phyloP scores from a whole-genome alignment of 2,113 vertebrate species.

The Macaca mulatta region DNA sequence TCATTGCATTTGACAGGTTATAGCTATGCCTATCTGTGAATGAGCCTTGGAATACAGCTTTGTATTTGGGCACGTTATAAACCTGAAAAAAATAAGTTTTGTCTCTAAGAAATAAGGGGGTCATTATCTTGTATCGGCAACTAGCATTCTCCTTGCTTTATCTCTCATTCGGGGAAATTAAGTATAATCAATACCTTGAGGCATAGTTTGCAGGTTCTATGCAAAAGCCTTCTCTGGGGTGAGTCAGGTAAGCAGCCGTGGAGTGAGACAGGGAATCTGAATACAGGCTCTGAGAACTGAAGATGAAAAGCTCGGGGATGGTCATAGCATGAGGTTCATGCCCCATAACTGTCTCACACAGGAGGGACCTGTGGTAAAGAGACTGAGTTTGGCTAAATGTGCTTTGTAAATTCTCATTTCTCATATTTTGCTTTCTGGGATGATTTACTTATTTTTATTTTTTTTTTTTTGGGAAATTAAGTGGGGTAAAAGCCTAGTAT shows the following conservation, averaged over 20 bases:
- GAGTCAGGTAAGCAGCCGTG: neutral
- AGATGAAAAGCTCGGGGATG: neutral
- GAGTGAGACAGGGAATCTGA: neutral
- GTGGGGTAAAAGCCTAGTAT: neutral
- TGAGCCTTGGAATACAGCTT: neutral
- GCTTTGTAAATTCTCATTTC: neutral
- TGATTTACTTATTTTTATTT: neutral
- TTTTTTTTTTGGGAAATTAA: neutral
- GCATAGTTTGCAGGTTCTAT: neutral
- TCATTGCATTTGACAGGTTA: neutral
- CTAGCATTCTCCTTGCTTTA: neutral
- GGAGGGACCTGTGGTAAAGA: neutral
- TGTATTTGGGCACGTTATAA: neutral
- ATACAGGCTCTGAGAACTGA: neutral
- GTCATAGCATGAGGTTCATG: neutral
- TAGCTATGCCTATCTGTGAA: neutral
- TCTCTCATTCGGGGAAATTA: neutral
- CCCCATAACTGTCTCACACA: accelerated
- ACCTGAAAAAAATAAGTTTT: neutral
- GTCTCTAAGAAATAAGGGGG: neutral
- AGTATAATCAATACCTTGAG: neutral
- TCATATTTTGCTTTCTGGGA: neutral
- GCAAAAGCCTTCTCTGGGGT: neutral
- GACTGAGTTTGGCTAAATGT: neutral
- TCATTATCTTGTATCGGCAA: no score